A percentile compares a stretch with the other conserved stretches of the same genome.
These are phyloP conservation scores for Drosophila aldrichi DNA, from an alignment of 2,888 invertebrate genomes.

Conservation along the genomic window DNA sequence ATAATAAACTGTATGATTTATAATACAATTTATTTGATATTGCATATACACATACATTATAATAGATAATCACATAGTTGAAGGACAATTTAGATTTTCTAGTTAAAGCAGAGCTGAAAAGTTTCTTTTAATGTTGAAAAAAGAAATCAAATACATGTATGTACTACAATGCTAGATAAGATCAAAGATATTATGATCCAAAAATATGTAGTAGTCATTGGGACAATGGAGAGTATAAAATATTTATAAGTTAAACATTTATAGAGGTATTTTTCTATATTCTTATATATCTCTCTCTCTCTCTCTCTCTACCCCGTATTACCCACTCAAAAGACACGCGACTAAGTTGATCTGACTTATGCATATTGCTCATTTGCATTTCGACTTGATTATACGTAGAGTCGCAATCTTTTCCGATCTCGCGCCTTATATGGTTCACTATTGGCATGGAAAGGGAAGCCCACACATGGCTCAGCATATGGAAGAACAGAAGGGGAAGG, in stretches of 20 bases:
- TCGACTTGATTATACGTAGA: neutral
- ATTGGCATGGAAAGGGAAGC: constrained; percentile 10
- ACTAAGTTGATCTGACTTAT: neutral
- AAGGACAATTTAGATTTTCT: too few relatives aligned
- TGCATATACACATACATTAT: neutral
- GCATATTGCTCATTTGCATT: neutral
- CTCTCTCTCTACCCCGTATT: neutral
- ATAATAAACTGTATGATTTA: neutral
- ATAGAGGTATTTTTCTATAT: too few relatives aligned
- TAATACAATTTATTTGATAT: neutral
- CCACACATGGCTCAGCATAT: constrained; percentile 36
- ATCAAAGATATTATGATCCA: too few relatives aligned
- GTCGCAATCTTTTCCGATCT: neutral
- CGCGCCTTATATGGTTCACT: neutral
- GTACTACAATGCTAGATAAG: too few relatives aligned
- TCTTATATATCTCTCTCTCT: neutral
- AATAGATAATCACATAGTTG: neutral
- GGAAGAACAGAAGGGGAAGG: neutral
- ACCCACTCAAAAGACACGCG: constrained; percentile 1
- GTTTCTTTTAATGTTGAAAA: too few relatives aligned
- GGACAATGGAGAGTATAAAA: too few relatives aligned
- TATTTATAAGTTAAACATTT: too few relatives aligned
- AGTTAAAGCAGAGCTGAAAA: too few relatives aligned
- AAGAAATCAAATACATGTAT: too few relatives aligned
- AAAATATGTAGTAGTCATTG: too few relatives aligned